Evolutionary conservation across 2,888 invertebrate genomes (phyloP).

Genomic region (Drosophila flavopinicola): DNA sequence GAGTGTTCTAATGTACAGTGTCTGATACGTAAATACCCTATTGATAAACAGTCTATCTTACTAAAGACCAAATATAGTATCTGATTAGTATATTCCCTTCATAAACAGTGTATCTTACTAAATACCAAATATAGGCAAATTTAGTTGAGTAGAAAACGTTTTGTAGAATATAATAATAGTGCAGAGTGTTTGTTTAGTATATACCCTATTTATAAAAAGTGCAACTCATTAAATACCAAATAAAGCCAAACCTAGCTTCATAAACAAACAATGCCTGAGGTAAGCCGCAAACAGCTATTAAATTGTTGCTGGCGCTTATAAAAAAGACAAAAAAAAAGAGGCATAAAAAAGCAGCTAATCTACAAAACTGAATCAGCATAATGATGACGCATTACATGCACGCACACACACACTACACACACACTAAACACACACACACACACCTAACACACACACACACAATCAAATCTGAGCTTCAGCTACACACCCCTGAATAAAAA

Average conservation of each 20-base stretch:
- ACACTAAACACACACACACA: slow-evolving; percentile 13
- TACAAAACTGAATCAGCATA: slow-evolving; percentile 28
- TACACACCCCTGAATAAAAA: slow-evolving; percentile 1
- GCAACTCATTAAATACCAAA: background rate
- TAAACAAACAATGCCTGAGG: slow-evolving; percentile 5
- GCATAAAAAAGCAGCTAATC: slow-evolving; percentile 2
- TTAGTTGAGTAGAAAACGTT: too few relatives aligned
- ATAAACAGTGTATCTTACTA: too few relatives aligned
- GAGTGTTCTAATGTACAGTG: too few relatives aligned
- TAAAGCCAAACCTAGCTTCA: background rate
- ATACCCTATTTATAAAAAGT: background rate
- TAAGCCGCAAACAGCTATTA: slow-evolving; percentile 13
- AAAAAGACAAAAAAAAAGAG: background rate
- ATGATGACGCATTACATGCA: slow-evolving; percentile 36
- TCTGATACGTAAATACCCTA: too few relatives aligned
- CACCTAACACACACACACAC: slow-evolving; percentile 5
- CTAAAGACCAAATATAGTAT: too few relatives aligned
- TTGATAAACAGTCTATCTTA: too few relatives aligned
- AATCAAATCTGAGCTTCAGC: slow-evolving; percentile 6
- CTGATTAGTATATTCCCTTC: too few relatives aligned
- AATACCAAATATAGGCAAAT: too few relatives aligned
- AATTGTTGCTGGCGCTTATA: slow-evolving; percentile 5
- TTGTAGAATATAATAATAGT: too few relatives aligned
- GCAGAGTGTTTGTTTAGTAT: background rate
- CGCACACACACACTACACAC: slow-evolving; percentile 10